Percentiles rank a stretch among this genome's conserved stretches.
phyloP scores from a whole-genome alignment of 2,113 vertebrate species.

The Entosphenus tridentatus region DNA sequence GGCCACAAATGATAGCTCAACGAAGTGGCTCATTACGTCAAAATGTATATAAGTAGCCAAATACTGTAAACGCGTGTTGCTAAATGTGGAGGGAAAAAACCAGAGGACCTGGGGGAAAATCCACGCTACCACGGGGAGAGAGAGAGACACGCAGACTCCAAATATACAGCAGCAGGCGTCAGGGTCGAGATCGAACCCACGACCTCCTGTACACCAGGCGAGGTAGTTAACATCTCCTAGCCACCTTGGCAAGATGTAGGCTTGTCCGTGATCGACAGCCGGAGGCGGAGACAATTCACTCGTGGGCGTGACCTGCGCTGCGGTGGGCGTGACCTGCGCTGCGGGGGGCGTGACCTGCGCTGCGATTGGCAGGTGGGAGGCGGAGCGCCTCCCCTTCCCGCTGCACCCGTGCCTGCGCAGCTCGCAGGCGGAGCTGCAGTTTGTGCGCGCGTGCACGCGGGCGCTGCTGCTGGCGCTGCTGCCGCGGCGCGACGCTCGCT shows the following conservation, averaged over 20 bases:
- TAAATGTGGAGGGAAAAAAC: no score
- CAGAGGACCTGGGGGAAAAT: no score
- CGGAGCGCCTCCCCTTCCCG: slow-evolving; percentile 47
- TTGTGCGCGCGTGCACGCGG: slow-evolving; percentile 60
- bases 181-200: background rate
- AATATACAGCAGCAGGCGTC: background rate
- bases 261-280: background rate
- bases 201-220: background rate
- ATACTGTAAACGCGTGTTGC: no score
- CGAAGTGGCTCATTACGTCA: background rate
- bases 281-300: background rate
- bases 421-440: slow-evolving; percentile 53
- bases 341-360: background rate
- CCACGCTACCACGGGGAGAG: no score
- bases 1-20: background rate
- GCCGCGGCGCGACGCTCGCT: slow-evolving; percentile 55
- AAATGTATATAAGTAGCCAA: no score
- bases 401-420: slow-evolving; percentile 56
- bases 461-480: slow-evolving; percentile 67
- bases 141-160: background rate
- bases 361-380: slow-evolving; percentile 42
- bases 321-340: no score
- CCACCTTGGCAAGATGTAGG: background rate
- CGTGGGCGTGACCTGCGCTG: background rate
- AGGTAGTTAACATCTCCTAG: no score